Percentiles rank a stretch among this genome's conserved stretches.
These are phyloP conservation scores for Osmerus eperlanus DNA, from an alignment of 2,113 vertebrate species.

Conservation along the genomic window DNA sequence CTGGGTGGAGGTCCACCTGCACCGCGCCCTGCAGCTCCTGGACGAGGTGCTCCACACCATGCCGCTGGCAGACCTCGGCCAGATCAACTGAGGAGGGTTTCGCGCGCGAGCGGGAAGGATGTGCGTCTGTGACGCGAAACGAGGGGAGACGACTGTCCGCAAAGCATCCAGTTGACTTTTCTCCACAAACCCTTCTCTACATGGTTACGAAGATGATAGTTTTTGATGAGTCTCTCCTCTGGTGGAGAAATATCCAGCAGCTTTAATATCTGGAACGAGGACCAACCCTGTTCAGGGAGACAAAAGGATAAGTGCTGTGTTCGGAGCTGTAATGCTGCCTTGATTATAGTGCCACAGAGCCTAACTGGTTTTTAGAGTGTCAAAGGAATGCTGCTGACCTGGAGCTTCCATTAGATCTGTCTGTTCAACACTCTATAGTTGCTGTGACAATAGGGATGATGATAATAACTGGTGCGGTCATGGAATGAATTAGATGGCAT, in stretches of 20 bases:
- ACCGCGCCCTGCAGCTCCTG: constrained; percentile 76
- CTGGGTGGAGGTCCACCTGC: constrained; percentile 81
- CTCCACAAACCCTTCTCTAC: too few species aligned
- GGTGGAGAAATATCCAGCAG: too few species aligned
- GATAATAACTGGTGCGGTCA: too few species aligned
- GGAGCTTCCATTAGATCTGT: neutral
- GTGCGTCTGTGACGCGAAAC: neutral
- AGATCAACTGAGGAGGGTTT: constrained; percentile 49
- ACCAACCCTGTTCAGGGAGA: neutral
- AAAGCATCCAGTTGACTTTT: too few species aligned
- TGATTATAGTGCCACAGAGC: neutral
- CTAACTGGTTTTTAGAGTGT: neutral
- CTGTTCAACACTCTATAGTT: neutral
- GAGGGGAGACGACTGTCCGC: too few species aligned
- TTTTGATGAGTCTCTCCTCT: too few species aligned
- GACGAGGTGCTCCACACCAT: constrained; percentile 80
- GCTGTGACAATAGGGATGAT: too few species aligned
- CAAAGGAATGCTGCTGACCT: neutral
- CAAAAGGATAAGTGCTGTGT: neutral
- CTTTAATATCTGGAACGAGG: too few species aligned
- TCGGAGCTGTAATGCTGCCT: neutral
- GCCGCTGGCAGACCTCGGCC: constrained; percentile 63
- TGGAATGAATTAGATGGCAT: too few species aligned
- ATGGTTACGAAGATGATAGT: too few species aligned
- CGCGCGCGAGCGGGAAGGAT: neutral